Conservation (phyloP, 2,797 vertebrate species). For the Arnoldichthys spilopterus region DNA sequence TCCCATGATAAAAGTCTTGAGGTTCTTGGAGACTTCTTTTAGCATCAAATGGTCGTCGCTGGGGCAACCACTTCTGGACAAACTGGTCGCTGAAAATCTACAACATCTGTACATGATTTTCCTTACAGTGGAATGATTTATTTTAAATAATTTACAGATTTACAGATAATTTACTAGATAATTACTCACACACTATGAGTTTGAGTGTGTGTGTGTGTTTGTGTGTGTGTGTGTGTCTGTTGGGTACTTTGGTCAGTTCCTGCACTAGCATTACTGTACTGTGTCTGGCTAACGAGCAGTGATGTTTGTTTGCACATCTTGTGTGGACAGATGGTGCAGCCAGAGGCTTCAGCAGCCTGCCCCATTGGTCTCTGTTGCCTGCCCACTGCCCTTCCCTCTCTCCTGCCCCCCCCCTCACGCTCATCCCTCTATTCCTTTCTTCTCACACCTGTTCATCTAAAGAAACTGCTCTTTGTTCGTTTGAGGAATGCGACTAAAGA, state of each 20-base stretch:
- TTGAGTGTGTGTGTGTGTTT: background rate
- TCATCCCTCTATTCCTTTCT: background rate
- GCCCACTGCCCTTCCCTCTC: background rate
- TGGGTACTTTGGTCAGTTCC: background rate
- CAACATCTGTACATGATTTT: too few species aligned
- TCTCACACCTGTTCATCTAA: background rate
- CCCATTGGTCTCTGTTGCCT: conserved; percentile 13
- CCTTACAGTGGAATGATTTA: too few species aligned
- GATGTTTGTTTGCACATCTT: conserved; percentile 39
- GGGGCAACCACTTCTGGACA: too few species aligned
- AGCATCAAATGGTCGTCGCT: too few species aligned
- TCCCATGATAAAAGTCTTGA: too few species aligned
- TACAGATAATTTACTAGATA: too few species aligned
- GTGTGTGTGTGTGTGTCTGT: background rate
- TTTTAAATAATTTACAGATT: too few species aligned
- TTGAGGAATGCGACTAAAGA: background rate
- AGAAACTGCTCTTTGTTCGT: background rate
- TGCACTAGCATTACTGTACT: conserved; percentile 1
- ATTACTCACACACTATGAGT: too few species aligned
- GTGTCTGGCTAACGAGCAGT: conserved; percentile 20
- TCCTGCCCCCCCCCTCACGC: background rate
- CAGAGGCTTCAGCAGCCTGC: background rate
- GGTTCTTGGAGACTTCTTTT: too few species aligned
- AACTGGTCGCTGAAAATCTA: too few species aligned
- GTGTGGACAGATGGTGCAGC: conserved; percentile 42